phyloP scores from a whole-genome alignment of 2,797 vertebrate species.

The Nyctibius grandis region DNA sequence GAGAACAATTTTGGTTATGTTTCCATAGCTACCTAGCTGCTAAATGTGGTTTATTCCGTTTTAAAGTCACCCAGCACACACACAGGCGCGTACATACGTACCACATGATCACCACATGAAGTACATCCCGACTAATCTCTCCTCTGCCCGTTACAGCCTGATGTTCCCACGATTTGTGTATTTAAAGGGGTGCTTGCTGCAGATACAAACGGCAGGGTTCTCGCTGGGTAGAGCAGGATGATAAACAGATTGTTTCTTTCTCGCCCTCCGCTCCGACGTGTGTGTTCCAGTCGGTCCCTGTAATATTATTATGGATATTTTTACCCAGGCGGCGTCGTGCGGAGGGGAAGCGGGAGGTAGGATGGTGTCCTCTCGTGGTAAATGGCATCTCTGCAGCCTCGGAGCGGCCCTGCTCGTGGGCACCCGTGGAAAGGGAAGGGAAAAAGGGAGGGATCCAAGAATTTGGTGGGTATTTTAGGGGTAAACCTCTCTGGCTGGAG shows the following conservation, averaged over 20 bases:
- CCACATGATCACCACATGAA: conserved; percentile 26
- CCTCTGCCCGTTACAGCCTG: conserved; percentile 51
- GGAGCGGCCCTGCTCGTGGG: background rate
- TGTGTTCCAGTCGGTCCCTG: conserved; percentile 44
- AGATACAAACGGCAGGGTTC: conserved; percentile 41
- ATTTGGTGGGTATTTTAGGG: background rate
- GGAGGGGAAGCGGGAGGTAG: conserved; percentile 55
- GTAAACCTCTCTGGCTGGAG: background rate
- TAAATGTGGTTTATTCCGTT: conserved; percentile 75
- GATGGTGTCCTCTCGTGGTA: conserved; percentile 73
- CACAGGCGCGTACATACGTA: background rate
- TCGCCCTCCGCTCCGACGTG: conserved; percentile 15
- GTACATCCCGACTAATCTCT: conserved; percentile 55
- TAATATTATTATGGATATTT: conserved; percentile 24
- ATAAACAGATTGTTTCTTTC: conserved; percentile 31
- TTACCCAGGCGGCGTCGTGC: background rate
- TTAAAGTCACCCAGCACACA: conserved; percentile 72
- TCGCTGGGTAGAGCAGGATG: conserved; percentile 5
- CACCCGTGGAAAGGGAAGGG: background rate
- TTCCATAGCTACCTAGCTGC: conserved; percentile 81
- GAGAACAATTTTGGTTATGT: conserved; percentile 78
- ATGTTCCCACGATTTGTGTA: conserved; percentile 31
- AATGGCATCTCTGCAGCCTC: conserved; percentile 18
- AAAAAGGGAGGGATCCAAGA: background rate
- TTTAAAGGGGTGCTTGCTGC: conserved; percentile 59